Conservation (phyloP, 2,797 vertebrate species). For the Chelon labrosus region DNA sequence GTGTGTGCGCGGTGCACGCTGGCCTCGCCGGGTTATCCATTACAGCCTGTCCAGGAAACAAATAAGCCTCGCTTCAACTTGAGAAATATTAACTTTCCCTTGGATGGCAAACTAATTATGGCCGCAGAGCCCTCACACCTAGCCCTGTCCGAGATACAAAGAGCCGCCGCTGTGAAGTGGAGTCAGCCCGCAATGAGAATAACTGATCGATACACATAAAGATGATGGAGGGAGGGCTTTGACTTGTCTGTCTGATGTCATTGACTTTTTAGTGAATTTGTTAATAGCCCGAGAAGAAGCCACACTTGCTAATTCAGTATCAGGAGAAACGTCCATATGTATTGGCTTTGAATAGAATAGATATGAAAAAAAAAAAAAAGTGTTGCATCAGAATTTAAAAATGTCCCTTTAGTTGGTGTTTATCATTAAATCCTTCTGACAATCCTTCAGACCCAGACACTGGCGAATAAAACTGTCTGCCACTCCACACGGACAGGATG, state of each 20-base stretch:
- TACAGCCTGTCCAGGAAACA: conserved; percentile 81
- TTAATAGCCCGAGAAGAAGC: conserved; percentile 9
- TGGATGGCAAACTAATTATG: conserved; percentile 78
- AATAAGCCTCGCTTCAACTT: conserved; percentile 78
- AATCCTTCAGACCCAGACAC: conserved; percentile 43
- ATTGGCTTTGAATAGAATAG: too few species aligned
- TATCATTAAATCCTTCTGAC: conserved; percentile 1
- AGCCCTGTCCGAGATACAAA: conserved; percentile 35
- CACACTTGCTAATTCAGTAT: not conserved
- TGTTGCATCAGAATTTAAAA: not conserved
- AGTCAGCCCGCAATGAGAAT: conserved; percentile 44
- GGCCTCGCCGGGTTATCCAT: conserved; percentile 76
- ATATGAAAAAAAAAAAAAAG: not conserved
- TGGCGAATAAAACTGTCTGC: conserved; percentile 45
- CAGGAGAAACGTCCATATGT: not conserved
- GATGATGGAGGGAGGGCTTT: conserved; percentile 37
- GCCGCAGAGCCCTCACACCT: conserved; percentile 24
- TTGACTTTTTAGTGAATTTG: conserved; percentile 23
- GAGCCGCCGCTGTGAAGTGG: conserved; percentile 42
- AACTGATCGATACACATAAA: conserved; percentile 52
- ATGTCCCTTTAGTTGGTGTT: not conserved
- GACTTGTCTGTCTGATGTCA: conserved; percentile 28
- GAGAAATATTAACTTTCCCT: conserved; percentile 81
- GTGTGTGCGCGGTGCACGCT: conserved; percentile 23
- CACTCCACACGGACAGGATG: conserved; percentile 59